Conservation (phyloP, 2,888 invertebrate species). For the Auanema sp. region DNA sequence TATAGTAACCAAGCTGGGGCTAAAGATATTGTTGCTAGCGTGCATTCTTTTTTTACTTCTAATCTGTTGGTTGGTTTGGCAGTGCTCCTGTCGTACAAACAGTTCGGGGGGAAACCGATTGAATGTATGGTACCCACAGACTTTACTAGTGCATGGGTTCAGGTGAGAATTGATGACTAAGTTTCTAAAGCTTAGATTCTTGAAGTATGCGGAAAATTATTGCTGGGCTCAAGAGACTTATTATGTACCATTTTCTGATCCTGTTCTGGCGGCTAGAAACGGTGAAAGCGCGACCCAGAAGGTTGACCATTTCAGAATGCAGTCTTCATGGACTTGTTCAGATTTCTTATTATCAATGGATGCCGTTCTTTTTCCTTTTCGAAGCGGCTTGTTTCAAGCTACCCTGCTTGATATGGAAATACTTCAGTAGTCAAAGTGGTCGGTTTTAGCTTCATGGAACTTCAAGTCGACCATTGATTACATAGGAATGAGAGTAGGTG, state of each 20-base stretch:
- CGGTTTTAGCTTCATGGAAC: not conserved
- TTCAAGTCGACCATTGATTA: not conserved
- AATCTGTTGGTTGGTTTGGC: constrained; percentile 60
- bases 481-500: constrained; percentile 60
- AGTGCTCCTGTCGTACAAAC: constrained; percentile 59
- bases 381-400: constrained; percentile 59
- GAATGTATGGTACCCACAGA: constrained; percentile 57
- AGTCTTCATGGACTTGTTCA: no score
- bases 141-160: constrained; percentile 49
- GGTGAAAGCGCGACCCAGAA: constrained; percentile 23
- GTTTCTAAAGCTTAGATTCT: not conserved
- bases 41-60: constrained; percentile 59
- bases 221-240: constrained; percentile 61
- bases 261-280: constrained; percentile 22
- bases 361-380: constrained; percentile 59
- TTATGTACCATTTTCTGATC: constrained; percentile 50
- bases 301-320: no score
- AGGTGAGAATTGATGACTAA: no score
- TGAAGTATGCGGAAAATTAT: constrained; percentile 56
- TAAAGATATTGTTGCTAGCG: constrained; percentile 54
- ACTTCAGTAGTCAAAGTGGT: constrained; percentile 61
- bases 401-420: constrained; percentile 62
- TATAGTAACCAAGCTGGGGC: constrained; percentile 56
- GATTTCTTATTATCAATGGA: constrained; percentile 54
- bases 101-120: constrained; percentile 60